Evolutionary conservation across 2,113 vertebrate species (phyloP), one percentile per base, ranked within the genome.

Genomic region (Dipodomys stephensi): DNA sequence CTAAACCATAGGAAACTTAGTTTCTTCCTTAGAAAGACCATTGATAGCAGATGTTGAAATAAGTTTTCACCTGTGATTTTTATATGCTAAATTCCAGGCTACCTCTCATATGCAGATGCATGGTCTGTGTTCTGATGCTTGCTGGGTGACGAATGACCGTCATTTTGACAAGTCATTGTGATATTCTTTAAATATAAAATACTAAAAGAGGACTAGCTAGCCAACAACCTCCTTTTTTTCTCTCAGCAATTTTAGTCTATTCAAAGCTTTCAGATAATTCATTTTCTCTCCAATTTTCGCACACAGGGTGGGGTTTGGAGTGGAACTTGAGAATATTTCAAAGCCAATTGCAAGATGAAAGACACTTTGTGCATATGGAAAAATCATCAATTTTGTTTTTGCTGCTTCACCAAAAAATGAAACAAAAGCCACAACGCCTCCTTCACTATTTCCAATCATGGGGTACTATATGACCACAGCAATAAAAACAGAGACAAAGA

Each of bases 381-480:
- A 95, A 71, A 49, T 88, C 89, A 94, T 95, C 77, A 95, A 32
- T 94, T 92, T 88, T 96, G 84, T 89, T 94, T 95, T 94, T 44
- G 2, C 87, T 93, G 60, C 16, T 94, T 92, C 71, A 83, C 93
- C 92, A 60, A 86, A 39, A 92, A 95, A 94, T 82, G 83, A 90
- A 95, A 88, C 44, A 28, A 87, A 94, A 88, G 53, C 87, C 84
- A 83, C 60, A 92, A 71, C 79, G 20, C 73, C 49, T 92, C 79
- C 76, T 83, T 95, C 35, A 30, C 28, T 20, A 69, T 80, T 88
- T 79, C 87, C 73, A 85, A 0, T 74, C 44, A 78, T 19, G 6
- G 20, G 64, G 39, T n/a, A 46, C 60, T 65, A 2, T 91, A 62
- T 87, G 64, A 72, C 81, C 53, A 1, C 71, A 83, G 25, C 60